Base-by-base conservation (phyloP, 2,888 invertebrate species). In the Platerodrilus igneus region DNA sequence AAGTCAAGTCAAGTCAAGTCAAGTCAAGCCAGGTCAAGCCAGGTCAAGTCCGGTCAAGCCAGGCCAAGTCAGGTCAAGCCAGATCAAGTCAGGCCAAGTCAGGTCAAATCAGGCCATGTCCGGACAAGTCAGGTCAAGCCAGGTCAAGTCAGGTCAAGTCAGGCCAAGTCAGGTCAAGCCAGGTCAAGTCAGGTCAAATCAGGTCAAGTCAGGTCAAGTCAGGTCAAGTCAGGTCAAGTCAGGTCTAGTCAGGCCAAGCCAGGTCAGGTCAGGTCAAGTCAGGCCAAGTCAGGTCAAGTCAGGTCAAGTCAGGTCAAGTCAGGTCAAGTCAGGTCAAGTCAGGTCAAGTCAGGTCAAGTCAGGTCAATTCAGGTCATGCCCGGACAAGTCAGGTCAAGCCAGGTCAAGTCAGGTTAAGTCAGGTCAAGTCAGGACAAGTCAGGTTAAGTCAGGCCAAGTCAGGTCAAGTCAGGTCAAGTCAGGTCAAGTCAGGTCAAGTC, bases 121-220 rank as follows among this genome's bases (percentile, higher is more conserved):
- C 6, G 17, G 31, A 10, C 31, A 20, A 9, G 31, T n/a, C 18
- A 11, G 19, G 8, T 3, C 18, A 18, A 9, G 31, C 9, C 18
- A 18, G 19, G 31, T 4, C 31, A 18, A 9, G 18, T n/a, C 31
- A 18, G 17, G 31, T 3, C 31, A 16, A 18, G 31, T 16, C 31
- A 30, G 17, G 18, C 5, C 18, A 7, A 10, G 30, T 4, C 30
- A 16, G 10, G 31, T n/a, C 18, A 30, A 10, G 14, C 9, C 17
- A 30, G 30, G 30, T n/a, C 30, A 30, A 17, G 30, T n/a, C 30
- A 30, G 30, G 30, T n/a, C 16, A 30, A 10, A 17, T n/a, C 30
- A 17, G 17, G 31, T 5, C 19, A 16, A 18, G 31, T n/a, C 18
- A 7, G 17, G 19, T n/a, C 30, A 30, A 10, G 18, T 4, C 19